Base-by-base conservation (phyloP, 2,113 vertebrate genomes). In the Phylloscopus whistleri region DNA sequence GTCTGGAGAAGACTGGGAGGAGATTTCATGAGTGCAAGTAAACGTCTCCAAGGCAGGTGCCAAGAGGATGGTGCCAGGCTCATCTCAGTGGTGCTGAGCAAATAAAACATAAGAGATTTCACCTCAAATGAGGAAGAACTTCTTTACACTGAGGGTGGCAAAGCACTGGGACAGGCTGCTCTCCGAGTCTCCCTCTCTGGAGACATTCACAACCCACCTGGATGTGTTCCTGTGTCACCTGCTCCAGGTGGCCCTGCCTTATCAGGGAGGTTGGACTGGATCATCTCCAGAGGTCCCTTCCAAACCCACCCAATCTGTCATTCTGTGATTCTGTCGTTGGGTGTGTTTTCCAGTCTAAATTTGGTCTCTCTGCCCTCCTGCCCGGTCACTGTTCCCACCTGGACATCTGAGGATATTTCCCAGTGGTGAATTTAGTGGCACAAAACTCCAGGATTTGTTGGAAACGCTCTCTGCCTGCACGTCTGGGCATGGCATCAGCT, bases 401-500 rank as follows among this genome's bases (percentile, higher is more conserved):
- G 60, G 43, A 19, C 24, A 46, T 4, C 52, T 2, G 1, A 59
- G 53, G 46, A 14, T 37, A 8, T 75, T 74, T 83, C 20, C 15
- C 78, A 21, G 5, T 2, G 13, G 53, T 52, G 41, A 49, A 55
- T 52, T 46, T 6, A 56, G 26, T n/a, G 41, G 13, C 37, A 35
- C 20, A 16, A 2, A 70, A 13, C 18, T 12, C 43, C 21, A 3
- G 5, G 1, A 0, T 52, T 33, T 16, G 3, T 37, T 43, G 22
- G 15, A 56, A 72, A 31, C 0, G 0, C 28, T 78, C 30, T 1
- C 6, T 6, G 16, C 23, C 18, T 19, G 39, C 6, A 0, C 0
- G 1, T 11, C 67, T 26, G 56, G 78, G 56, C 41, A 11, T 0
- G 0, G 26, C 10, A 30, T 12, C 5, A 0, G 14, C 49, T n/a